phyloP scores from a whole-genome alignment of 2,797 vertebrate genomes.

The Chromis chromis region DNA sequence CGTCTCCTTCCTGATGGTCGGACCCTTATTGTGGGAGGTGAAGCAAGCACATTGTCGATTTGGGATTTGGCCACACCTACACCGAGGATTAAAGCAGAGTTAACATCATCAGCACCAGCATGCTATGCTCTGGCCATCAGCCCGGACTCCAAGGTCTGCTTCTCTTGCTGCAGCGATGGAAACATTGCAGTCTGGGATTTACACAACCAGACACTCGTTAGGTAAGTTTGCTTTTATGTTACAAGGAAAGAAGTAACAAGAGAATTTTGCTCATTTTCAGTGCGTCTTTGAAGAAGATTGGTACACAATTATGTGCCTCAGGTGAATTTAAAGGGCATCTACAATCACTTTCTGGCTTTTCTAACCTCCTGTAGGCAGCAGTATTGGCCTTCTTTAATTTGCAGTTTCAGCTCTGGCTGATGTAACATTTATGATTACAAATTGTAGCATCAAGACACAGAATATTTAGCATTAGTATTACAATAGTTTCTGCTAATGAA shows the following conservation, averaged over 20 bases:
- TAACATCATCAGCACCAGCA: constrained; percentile 94
- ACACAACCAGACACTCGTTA: constrained; percentile 97
- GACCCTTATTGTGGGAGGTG: constrained; percentile 94
- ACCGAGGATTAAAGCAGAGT: constrained; percentile 95
- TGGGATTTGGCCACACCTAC: constrained; percentile 97
- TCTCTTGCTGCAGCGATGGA: constrained; percentile 96
- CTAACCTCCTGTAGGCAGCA: neutral
- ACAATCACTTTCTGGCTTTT: neutral
- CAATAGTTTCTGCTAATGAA: constrained; percentile 19
- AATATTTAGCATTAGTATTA: constrained; percentile 1
- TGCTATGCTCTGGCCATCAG: constrained; percentile 98
- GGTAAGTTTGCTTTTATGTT: constrained; percentile 80
- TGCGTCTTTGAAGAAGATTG: constrained; percentile 10
- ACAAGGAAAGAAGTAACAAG: neutral
- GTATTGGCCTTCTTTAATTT: constrained; percentile 5
- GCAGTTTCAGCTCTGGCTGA: neutral
- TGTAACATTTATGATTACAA: constrained; percentile 16
- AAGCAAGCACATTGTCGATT: constrained; percentile 96
- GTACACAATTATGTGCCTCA: neutral
- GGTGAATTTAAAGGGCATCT: neutral
- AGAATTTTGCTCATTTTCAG: neutral
- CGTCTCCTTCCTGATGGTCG: constrained; percentile 95
- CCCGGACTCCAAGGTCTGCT: constrained; percentile 97
- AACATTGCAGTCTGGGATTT: constrained; percentile 98
- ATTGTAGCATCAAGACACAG: neutral